Evolutionary conservation across 2,888 invertebrate genomes (phyloP).

Genomic region (Troides aeacus): DNA sequence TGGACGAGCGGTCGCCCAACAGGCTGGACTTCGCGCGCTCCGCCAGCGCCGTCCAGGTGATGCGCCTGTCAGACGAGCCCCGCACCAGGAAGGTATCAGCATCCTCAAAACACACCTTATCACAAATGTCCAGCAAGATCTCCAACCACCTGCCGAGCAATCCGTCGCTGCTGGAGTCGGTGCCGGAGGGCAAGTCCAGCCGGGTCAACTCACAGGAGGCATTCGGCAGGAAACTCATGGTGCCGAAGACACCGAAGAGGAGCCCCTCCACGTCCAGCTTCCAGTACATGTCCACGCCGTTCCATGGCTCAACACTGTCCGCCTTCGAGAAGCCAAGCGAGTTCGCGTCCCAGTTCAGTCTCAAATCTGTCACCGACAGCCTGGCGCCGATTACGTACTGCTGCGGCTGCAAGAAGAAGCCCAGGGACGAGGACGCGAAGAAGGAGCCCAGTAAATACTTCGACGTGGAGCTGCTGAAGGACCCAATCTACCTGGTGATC

Average conservation of each 20-base stretch:
- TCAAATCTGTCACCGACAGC: slow-evolving; percentile 83
- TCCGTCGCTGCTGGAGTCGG: slow-evolving; percentile 82
- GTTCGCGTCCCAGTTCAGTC: slow-evolving; percentile 88
- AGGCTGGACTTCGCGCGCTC: slow-evolving; percentile 79
- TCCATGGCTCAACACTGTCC: slow-evolving; percentile 90
- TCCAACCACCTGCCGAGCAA: slow-evolving; percentile 82
- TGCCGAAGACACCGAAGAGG: slow-evolving; percentile 79
- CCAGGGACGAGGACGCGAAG: slow-evolving; percentile 54
- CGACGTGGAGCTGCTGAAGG: slow-evolving; percentile 85
- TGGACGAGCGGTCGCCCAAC: slow-evolving; percentile 48
- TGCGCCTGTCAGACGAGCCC: slow-evolving; percentile 69
- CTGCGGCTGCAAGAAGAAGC: slow-evolving; percentile 61
- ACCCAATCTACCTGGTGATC: slow-evolving; percentile 90
- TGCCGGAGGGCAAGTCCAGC: slow-evolving; percentile 81
- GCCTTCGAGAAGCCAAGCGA: slow-evolving; percentile 87
- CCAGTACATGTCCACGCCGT: slow-evolving; percentile 91
- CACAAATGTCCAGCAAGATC: slow-evolving; percentile 80
- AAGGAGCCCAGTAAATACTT: slow-evolving; percentile 84
- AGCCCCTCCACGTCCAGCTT: slow-evolving; percentile 91
- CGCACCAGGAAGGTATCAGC: slow-evolving; percentile 62
- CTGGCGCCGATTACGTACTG: slow-evolving; percentile 70
- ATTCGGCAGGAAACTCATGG: slow-evolving; percentile 61
- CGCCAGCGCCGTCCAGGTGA: slow-evolving; percentile 83
- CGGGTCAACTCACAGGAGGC: slow-evolving; percentile 63
- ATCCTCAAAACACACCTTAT: slow-evolving; percentile 70